phyloP scores from a whole-genome alignment of 2,113 vertebrate genomes.

The Chlorocebus sabaeus region DNA sequence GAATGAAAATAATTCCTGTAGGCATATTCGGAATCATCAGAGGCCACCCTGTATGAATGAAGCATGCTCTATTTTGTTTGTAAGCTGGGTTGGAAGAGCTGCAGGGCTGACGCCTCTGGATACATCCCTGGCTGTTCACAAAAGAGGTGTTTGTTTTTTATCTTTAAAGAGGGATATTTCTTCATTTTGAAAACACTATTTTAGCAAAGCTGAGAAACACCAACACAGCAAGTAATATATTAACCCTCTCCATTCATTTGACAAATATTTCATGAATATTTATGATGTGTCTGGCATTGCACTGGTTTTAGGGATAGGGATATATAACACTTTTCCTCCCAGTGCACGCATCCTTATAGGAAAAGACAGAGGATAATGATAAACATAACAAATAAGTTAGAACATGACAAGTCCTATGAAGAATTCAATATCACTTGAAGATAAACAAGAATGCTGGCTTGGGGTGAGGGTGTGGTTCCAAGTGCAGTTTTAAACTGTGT shows the following conservation, averaged over 20 bases:
- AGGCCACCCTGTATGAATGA: accelerated
- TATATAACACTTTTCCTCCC: neutral
- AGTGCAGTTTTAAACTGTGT: neutral
- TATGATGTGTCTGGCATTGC: neutral
- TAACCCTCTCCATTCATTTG: neutral
- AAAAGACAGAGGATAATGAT: neutral
- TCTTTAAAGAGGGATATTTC: neutral
- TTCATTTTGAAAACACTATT: neutral
- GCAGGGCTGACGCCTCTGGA: neutral
- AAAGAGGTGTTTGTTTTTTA: neutral
- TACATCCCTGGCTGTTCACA: neutral
- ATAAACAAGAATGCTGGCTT: neutral
- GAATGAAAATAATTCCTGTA: neutral
- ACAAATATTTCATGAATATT: neutral
- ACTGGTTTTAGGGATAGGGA: neutral
- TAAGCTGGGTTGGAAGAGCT: neutral
- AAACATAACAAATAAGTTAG: neutral
- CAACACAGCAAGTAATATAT: neutral
- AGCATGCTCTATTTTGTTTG: neutral
- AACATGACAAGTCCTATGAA: neutral
- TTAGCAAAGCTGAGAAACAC: neutral
- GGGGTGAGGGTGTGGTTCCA: neutral
- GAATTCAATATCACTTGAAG: neutral
- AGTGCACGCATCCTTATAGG: neutral
- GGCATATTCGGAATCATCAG: neutral